A percentile compares a stretch with the other conserved stretches of the same genome.
phyloP scores from a whole-genome alignment of 2,888 invertebrate species.

The Boloria selene region DNA sequence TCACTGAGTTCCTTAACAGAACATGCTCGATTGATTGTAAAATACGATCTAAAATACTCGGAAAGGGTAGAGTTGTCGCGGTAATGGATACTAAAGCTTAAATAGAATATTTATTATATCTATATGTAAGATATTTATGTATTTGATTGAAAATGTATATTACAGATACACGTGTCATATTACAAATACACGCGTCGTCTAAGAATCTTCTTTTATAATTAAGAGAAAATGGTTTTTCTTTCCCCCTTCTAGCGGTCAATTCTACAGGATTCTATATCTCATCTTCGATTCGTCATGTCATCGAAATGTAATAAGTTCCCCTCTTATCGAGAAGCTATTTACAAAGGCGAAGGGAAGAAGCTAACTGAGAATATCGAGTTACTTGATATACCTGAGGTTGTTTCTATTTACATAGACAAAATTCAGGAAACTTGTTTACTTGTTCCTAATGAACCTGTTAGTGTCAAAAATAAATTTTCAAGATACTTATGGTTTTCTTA shows the following conservation, averaged over 20 bases:
- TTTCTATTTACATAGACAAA: conserved; percentile 39
- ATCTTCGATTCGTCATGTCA: conserved; percentile 76
- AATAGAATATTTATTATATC: neutral
- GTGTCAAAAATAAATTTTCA: too few relatives aligned
- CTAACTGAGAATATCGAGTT: conserved; percentile 54
- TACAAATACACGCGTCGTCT: neutral
- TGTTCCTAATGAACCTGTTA: too few relatives aligned
- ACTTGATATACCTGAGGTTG: conserved; percentile 49
- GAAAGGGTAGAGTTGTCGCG: conserved; percentile 22
- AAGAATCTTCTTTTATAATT: conserved; percentile 5
- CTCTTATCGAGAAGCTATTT: conserved; percentile 69
- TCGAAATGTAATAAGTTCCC: conserved; percentile 79
- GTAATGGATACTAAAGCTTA: conserved; percentile 17
- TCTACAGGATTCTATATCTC: conserved; percentile 53
- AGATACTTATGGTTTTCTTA: neutral
- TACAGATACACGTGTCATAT: neutral
- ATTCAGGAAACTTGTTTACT: neutral
- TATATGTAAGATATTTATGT: neutral
- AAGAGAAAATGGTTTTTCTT: conserved; percentile 19
- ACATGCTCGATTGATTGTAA: conserved; percentile 46
- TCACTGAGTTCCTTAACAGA: conserved; percentile 40
- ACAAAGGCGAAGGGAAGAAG: conserved; percentile 65
- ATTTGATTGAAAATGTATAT: neutral
- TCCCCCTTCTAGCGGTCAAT: conserved; percentile 53
- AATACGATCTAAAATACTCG: conserved; percentile 34